These are phyloP conservation scores for Lacerta bilineata DNA, from an alignment of 2,797 vertebrate species.

Conservation along the genomic window DNA sequence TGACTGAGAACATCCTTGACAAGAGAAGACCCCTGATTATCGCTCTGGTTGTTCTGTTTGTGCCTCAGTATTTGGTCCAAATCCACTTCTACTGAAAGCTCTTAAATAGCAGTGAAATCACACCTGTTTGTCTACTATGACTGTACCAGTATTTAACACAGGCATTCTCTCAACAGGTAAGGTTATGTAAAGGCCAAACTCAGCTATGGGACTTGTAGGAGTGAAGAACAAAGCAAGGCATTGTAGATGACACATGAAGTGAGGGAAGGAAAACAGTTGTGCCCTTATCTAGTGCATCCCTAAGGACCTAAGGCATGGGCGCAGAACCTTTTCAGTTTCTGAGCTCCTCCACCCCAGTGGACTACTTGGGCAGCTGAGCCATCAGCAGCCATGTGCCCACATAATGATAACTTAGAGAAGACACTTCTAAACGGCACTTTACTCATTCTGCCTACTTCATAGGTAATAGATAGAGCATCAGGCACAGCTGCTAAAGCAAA, in stretches of 20 bases:
- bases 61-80: constrained; percentile 27
- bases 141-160: background rate
- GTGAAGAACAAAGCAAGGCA: background rate
- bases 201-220: background rate
- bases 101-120: background rate
- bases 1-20: constrained; percentile 10
- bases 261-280: background rate
- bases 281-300: background rate
- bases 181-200: constrained; percentile 13
- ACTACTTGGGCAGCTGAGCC: too few relatives aligned
- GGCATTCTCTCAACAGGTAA: background rate
- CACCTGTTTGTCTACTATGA: background rate
- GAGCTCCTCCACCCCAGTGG: background rate
- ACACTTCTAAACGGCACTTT: background rate
- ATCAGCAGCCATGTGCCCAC: background rate
- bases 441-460: background rate
- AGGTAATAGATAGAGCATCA: background rate
- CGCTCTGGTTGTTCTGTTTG: background rate
- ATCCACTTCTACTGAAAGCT: background rate
- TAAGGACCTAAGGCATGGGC: background rate
- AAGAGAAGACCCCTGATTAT: background rate
- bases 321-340: background rate
- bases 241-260: background rate
- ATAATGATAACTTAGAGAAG: background rate
- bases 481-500: background rate